phyloP scores from a whole-genome alignment of 1,140 invertebrate species.

The Sinella curviseta region DNA sequence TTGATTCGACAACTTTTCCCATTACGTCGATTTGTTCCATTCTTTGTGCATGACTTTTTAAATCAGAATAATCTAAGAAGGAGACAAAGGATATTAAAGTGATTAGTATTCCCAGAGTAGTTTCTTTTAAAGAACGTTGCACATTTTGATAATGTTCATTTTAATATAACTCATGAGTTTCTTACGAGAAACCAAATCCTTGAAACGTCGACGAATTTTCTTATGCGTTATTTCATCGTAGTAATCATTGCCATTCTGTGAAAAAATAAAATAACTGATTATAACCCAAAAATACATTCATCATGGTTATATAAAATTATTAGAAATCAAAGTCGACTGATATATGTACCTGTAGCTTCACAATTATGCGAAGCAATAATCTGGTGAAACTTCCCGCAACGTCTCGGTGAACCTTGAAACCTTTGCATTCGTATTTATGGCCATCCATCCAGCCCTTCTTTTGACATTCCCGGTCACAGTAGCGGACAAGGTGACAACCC shows the following conservation, averaged over 20 bases:
- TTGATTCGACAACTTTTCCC: slow-evolving; percentile 68
- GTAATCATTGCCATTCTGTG: slow-evolving; percentile 63
- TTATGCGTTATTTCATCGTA: slow-evolving; percentile 67
- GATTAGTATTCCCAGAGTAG: too few species aligned
- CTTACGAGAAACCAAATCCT: slow-evolving; percentile 82
- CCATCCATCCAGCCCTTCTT: slow-evolving; percentile 68
- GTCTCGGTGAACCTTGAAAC: slow-evolving; percentile 66
- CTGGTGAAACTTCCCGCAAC: slow-evolving; percentile 70
- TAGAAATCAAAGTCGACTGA: not conserved
- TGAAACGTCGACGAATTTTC: slow-evolving; percentile 71
- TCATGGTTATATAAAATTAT: slow-evolving; percentile 10
- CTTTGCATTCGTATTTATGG: slow-evolving; percentile 75
- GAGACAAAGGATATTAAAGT: slow-evolving; percentile 40
- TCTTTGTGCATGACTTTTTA: slow-evolving; percentile 69
- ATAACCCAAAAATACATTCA: not conserved
- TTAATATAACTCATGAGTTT: slow-evolving; percentile 33
- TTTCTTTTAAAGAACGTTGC: too few species aligned
- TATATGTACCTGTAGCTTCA: slow-evolving; percentile 60
- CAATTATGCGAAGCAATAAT: slow-evolving; percentile 70
- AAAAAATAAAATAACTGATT: slow-evolving; percentile 41
- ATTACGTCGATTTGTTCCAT: slow-evolving; percentile 75
- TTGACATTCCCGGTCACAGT: slow-evolving; percentile 74
- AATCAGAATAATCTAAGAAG: slow-evolving; percentile 72
- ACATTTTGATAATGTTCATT: not conserved
- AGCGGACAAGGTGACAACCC: slow-evolving; percentile 61